These are phyloP conservation scores for Hemicordylus capensis DNA, from an alignment of 2,113 vertebrate species.

Conservation along the genomic window DNA sequence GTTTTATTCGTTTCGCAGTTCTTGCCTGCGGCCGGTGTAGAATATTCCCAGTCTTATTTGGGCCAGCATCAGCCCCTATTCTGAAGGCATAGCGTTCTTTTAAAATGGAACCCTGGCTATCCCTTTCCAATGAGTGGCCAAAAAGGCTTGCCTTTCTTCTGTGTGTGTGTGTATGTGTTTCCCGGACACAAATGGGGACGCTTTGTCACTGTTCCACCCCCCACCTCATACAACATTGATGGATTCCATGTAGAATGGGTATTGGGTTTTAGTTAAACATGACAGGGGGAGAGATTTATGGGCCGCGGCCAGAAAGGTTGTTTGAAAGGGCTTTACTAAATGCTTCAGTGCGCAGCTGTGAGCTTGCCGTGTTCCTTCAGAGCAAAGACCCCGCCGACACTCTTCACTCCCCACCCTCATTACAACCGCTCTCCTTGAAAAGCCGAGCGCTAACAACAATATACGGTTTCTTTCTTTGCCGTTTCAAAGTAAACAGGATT, in stretches of 20 bases:
- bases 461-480: constrained; percentile 75
- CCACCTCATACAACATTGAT: constrained; percentile 86
- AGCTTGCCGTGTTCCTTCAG: constrained; percentile 63
- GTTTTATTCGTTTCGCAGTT: too few relatives aligned
- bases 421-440: constrained; percentile 65
- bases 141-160: constrained; percentile 79
- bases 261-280: constrained; percentile 91
- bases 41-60: not conserved
- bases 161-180: constrained; percentile 57
- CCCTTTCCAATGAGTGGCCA: constrained; percentile 70
- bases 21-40: not conserved
- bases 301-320: constrained; percentile 79
- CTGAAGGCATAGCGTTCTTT: constrained; percentile 21
- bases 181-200: constrained; percentile 83
- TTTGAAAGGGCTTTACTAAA: constrained; percentile 81
- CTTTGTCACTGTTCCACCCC: constrained; percentile 82
- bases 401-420: constrained; percentile 65
- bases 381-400: constrained; percentile 62
- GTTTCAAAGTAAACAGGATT: constrained; percentile 79
- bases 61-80: too few relatives aligned
- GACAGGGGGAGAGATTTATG: constrained; percentile 87
- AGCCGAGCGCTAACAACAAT: constrained; percentile 69
- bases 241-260: constrained; percentile 90
- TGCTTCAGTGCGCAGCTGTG: constrained; percentile 68
- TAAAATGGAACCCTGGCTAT: constrained; percentile 47